phyloP scores from a whole-genome alignment of 2,888 invertebrate species.

The Agriopis aurantiaria region DNA sequence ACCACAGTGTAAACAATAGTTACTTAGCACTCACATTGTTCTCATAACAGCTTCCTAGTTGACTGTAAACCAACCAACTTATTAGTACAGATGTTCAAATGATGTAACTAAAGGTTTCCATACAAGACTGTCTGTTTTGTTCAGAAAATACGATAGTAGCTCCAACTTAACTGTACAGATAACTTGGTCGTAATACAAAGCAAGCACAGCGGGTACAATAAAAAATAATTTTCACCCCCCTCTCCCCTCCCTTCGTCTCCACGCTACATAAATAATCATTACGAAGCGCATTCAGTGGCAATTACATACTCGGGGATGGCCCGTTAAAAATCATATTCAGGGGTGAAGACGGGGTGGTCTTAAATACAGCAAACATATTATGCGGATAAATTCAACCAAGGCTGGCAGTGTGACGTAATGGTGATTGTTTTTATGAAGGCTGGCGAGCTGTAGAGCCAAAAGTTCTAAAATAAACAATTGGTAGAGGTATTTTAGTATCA shows the following conservation, averaged over 20 bases:
- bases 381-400: constrained; percentile 25
- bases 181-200: constrained; percentile 24
- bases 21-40: constrained; percentile 9
- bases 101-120: not conserved
- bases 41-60: constrained; percentile 36
- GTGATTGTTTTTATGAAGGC: constrained; percentile 1
- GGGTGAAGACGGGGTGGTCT: constrained; percentile 43
- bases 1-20: constrained; percentile 2
- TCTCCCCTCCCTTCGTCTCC: constrained; percentile 45
- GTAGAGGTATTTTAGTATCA: too few relatives aligned
- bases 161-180: not conserved
- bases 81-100: not conserved
- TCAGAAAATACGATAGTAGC: not conserved
- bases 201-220: constrained; percentile 58
- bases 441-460: not conserved
- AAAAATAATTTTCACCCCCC: constrained; percentile 72
- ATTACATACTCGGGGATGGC: constrained; percentile 75
- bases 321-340: constrained; percentile 75
- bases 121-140: not conserved
- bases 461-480: not conserved
- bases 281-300: constrained; percentile 72
- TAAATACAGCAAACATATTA: constrained; percentile 33
- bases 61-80: not conserved
- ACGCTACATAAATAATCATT: constrained; percentile 76
- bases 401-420: not conserved